A percentile compares a stretch with the other conserved stretches of the same genome.
phyloP scores from a whole-genome alignment of 64 coral and sea anemone species.

The Trachythela sp. region DNA sequence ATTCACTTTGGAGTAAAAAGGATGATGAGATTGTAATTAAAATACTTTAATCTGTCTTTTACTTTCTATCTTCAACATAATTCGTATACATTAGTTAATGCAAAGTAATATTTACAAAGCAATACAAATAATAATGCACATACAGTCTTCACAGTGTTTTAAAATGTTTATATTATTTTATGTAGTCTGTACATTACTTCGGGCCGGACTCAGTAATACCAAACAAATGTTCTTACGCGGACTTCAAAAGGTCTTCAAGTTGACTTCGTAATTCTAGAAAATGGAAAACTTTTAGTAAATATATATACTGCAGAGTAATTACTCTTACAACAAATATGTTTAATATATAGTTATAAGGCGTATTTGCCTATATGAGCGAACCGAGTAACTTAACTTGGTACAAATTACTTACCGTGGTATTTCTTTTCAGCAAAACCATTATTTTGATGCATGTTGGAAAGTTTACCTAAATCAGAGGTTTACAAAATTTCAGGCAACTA shows the following conservation, averaged over 20 bases:
- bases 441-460: constrained; percentile 6
- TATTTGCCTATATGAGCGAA: no score
- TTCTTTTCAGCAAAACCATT: constrained; percentile 19
- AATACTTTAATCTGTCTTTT: no score
- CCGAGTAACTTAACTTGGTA: background rate
- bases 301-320: no score
- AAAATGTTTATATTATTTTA: background rate
- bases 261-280: background rate
- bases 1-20: no score
- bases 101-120: background rate
- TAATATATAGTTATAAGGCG: no score
- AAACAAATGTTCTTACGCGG: background rate
- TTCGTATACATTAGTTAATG: no score
- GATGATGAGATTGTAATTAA: no score
- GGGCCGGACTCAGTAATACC: background rate
- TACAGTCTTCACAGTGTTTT: background rate
- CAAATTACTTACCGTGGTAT: background rate
- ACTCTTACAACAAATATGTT: no score
- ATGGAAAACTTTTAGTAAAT: background rate
- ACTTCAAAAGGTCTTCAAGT: background rate
- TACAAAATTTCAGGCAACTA: background rate
- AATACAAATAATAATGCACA: background rate
- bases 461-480: background rate
- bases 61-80: no score
- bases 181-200: no score